phyloP scores from a whole-genome alignment of 2,888 invertebrate genomes.

The Acholoe squamosa region DNA sequence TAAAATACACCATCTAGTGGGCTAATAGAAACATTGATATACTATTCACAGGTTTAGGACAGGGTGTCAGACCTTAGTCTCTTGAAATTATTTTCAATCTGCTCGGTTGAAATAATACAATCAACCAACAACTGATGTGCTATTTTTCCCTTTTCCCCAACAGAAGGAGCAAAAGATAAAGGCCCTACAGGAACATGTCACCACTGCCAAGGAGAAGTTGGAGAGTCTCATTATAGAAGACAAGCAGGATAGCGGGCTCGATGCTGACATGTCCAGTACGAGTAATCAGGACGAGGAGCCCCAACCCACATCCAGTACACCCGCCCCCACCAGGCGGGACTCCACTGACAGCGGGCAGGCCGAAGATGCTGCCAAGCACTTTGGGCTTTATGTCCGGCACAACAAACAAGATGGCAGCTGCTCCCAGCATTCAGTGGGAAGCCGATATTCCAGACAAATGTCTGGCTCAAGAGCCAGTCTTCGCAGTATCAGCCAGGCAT shows the following conservation, averaged over 20 bases:
- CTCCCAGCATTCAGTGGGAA: background rate
- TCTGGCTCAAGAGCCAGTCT: slow-evolving; percentile 36
- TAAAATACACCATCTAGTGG: too few relatives aligned
- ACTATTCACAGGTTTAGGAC: too few relatives aligned
- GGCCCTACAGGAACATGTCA: slow-evolving; percentile 73
- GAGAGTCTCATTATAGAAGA: slow-evolving; percentile 70
- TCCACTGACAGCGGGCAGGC: slow-evolving; percentile 5
- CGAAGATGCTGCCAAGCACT: background rate
- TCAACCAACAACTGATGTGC: too few relatives aligned
- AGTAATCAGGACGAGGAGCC: slow-evolving; percentile 65
- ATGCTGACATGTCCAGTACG: slow-evolving; percentile 71
- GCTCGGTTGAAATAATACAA: too few relatives aligned
- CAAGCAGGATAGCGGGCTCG: slow-evolving; percentile 73
- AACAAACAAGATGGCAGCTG: background rate
- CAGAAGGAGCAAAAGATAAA: slow-evolving; percentile 76
- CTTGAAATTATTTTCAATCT: too few relatives aligned
- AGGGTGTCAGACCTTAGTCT: too few relatives aligned
- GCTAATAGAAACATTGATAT: too few relatives aligned
- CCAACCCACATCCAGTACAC: background rate
- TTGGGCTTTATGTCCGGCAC: background rate
- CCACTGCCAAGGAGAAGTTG: slow-evolving; percentile 73
- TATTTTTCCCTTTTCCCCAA: slow-evolving; percentile 64
- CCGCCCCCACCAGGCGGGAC: background rate
- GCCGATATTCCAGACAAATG: background rate
- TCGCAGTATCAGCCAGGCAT: slow-evolving; percentile 26